Percentiles rank a stretch among this genome's conserved stretches.
Conservation (phyloP, 2,113 vertebrate genomes). For the Corythornis cristatus region DNA sequence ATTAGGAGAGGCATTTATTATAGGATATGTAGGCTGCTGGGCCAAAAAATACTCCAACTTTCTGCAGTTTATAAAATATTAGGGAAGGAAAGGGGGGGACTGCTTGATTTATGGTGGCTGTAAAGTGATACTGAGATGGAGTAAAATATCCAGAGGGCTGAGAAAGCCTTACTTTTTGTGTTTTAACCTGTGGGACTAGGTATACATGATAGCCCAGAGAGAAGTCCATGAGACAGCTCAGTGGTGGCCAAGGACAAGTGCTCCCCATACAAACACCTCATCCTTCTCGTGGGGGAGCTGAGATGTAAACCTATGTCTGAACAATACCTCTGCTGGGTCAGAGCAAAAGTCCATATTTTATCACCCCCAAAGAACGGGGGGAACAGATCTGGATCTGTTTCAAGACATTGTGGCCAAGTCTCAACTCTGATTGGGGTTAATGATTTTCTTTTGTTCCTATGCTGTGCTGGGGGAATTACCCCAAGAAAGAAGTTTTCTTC, state of each 20-base stretch:
- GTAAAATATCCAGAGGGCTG: conserved; percentile 64
- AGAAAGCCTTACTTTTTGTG: conserved; percentile 48
- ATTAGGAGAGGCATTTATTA: conserved; percentile 75
- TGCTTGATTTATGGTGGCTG: conserved; percentile 70
- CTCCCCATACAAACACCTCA: background rate
- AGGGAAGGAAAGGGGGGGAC: conserved; percentile 46
- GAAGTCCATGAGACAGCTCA: background rate
- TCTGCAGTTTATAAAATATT: conserved; percentile 74
- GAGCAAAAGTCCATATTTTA: fast-evolving
- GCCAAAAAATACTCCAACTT: conserved; percentile 67
- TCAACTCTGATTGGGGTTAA: background rate
- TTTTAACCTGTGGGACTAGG: background rate
- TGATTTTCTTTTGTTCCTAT: background rate
- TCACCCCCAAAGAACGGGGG: fast-evolving
- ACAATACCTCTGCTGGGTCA: background rate
- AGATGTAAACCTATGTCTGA: background rate
- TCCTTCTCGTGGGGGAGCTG: background rate
- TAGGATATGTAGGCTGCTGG: conserved; percentile 26
- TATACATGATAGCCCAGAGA: background rate
- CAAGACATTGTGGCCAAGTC: background rate
- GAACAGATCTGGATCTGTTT: background rate
- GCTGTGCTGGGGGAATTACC: background rate
- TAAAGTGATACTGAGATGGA: conserved; percentile 71
- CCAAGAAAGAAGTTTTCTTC: background rate
- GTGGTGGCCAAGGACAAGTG: fast-evolving